Evolutionary conservation across 1,140 invertebrate genomes (phyloP).

Genomic region (Steinernema feltiae): DNA sequence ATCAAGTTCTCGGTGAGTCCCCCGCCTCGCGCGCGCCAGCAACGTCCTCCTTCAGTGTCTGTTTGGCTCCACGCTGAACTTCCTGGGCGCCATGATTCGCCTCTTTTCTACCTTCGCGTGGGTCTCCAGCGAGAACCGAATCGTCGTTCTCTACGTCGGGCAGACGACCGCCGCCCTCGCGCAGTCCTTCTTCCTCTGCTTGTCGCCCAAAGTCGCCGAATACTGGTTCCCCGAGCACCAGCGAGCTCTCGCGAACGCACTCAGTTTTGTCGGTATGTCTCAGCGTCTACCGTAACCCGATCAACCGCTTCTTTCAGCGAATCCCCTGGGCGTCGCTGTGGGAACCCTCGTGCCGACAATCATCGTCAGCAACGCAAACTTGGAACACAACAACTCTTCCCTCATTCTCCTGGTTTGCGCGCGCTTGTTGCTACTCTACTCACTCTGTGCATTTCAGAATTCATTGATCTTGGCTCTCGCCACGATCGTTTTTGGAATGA

Average conservation of each 20-base stretch:
- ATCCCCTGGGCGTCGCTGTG: slow-evolving; percentile 53
- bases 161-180: slow-evolving; percentile 36
- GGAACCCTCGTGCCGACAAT: slow-evolving; percentile 51
- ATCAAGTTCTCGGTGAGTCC: slow-evolving; percentile 47
- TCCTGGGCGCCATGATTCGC: slow-evolving; percentile 46
- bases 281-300: not conserved
- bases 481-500: slow-evolving; percentile 38
- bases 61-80: slow-evolving; percentile 42
- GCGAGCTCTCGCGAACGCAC: slow-evolving; percentile 50
- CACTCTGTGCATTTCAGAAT: slow-evolving; percentile 33
- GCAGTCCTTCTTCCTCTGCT: slow-evolving; percentile 53
- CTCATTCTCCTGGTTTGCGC: not conserved
- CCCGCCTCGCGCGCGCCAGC: not conserved
- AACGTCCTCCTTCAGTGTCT: slow-evolving; percentile 36
- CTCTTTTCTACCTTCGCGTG: slow-evolving; percentile 48
- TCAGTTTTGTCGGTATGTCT: slow-evolving; percentile 44
- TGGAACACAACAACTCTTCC: slow-evolving; percentile 16
- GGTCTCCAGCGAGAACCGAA: slow-evolving; percentile 28
- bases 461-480: slow-evolving; percentile 33
- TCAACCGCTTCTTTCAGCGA: slow-evolving; percentile 39
- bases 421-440: not conserved
- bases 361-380: slow-evolving; percentile 38
- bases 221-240: slow-evolving; percentile 53
- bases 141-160: slow-evolving; percentile 46
- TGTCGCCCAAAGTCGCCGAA: slow-evolving; percentile 56